Evolutionary conservation across 1,140 invertebrate genomes (phyloP).

Genomic region (Apis laboriosa): DNA sequence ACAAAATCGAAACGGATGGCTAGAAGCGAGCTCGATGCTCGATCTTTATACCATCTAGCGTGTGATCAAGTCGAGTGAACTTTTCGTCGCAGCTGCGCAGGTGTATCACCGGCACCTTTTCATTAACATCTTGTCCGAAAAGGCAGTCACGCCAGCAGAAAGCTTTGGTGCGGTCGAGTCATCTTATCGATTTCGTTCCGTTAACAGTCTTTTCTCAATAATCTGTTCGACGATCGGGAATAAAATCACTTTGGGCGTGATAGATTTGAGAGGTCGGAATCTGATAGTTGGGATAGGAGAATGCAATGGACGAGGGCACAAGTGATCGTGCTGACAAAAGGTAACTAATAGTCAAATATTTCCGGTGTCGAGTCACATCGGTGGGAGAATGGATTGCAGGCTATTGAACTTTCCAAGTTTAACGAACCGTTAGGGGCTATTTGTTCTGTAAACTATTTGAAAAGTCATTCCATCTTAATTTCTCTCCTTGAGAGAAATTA

Average conservation of each 20-base stretch:
- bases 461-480: background rate
- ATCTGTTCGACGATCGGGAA: background rate
- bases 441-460: conserved; percentile 13
- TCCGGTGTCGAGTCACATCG: conserved; percentile 2
- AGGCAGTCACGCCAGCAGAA: conserved; percentile 71
- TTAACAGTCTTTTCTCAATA: background rate
- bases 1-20: no score
- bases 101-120: conserved; percentile 66
- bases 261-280: conserved; percentile 5
- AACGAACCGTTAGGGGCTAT: conserved; percentile 21
- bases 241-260: background rate
- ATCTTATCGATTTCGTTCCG: conserved; percentile 36
- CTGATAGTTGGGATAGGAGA: conserved; percentile 55
- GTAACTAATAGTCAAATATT: conserved; percentile 54
- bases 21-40: background rate
- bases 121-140: conserved; percentile 70
- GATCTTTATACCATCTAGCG: conserved; percentile 17
- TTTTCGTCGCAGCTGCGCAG: conserved; percentile 61
- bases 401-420: conserved; percentile 37
- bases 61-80: background rate
- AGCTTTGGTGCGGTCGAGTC: conserved; percentile 47
- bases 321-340: conserved; percentile 75
- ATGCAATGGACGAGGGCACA: conserved; percentile 78
- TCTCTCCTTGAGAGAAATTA: background rate
- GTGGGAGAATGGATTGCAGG: conserved; percentile 31